Base-by-base conservation (phyloP, 2,888 invertebrate genomes). In the Dynastes tityus region DNA sequence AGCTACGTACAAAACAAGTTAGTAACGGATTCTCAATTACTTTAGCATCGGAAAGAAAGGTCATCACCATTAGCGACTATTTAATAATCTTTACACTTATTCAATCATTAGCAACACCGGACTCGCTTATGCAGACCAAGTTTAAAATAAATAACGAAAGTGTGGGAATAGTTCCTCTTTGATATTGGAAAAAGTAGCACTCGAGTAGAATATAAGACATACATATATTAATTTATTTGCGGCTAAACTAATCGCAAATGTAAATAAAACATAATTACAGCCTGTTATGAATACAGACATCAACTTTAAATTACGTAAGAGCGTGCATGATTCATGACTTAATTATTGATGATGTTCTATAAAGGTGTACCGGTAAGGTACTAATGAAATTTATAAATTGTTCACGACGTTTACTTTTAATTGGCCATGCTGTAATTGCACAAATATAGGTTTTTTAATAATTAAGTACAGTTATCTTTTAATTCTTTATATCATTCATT, bases 1-100 rank as follows among this genome's bases (percentile, higher is more conserved):
- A 63, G 22, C 13, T 63, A 13, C 32, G 29, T 32, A 1, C 5
- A 63, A 32, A 63, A 63, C 63, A 68, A 68, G 51, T 49, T 29
- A 74, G 40, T 61, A 61, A 74, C 49, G 73, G 73, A 74, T 49
- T 74, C 55, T 74, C 73, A 74, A 61, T 61, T 74, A 74, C 61
- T 27, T 74, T 11, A 9, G 22, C 51, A 68, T 5, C 29, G 61
- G 55, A 29, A 29, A n/a, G 68, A 74, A 63, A 74, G 73, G 73
- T 74, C 73, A 37, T 61, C 73, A 63, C 61, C 61, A 74, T 74
- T 74, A 74, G 73, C 73, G 45, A 37, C 45, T 45, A 61, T 61
- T 74, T 61, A 74, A 61, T 74, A 74, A 74, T 29, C 73, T 74
- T 71, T 63, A 22, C 45, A 74, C 49, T 49, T 58, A 45, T 22